These are phyloP conservation scores for Hyalella azteca DNA, from an alignment of 2,888 invertebrate species.

Conservation along the genomic window DNA sequence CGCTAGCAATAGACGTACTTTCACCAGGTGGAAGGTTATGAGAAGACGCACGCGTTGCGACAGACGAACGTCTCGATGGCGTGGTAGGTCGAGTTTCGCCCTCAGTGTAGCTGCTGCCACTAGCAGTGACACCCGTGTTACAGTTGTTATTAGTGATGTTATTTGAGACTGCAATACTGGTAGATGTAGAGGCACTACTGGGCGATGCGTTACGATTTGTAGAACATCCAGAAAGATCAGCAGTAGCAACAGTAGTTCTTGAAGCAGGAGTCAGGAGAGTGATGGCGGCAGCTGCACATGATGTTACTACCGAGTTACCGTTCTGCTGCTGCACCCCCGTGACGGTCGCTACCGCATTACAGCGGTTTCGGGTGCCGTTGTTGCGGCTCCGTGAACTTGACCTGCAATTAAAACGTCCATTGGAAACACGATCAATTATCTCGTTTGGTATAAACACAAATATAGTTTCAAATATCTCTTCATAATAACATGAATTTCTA, in stretches of 20 bases:
- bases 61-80: background rate
- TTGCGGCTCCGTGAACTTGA: background rate
- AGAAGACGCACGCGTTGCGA: constrained; percentile 2
- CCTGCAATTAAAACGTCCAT: background rate
- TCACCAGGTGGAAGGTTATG: background rate
- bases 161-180: background rate
- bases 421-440: too few relatives aligned
- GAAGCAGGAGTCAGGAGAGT: background rate
- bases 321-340: background rate
- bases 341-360: background rate
- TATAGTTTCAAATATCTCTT: too few relatives aligned
- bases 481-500: too few relatives aligned
- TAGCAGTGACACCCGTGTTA: background rate
- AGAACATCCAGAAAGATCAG: background rate
- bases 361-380: constrained; percentile 5
- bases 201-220: background rate
- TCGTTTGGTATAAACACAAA: too few relatives aligned
- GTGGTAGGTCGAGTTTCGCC: constrained; percentile 1
- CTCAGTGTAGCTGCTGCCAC: background rate
- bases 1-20: too few relatives aligned
- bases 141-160: background rate
- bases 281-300: background rate
- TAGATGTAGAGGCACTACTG: background rate
- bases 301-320: background rate
- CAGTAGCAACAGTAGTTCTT: background rate